Base-by-base conservation (phyloP, 1,140 invertebrate genomes). In the Ceratosolen solmsi region DNA sequence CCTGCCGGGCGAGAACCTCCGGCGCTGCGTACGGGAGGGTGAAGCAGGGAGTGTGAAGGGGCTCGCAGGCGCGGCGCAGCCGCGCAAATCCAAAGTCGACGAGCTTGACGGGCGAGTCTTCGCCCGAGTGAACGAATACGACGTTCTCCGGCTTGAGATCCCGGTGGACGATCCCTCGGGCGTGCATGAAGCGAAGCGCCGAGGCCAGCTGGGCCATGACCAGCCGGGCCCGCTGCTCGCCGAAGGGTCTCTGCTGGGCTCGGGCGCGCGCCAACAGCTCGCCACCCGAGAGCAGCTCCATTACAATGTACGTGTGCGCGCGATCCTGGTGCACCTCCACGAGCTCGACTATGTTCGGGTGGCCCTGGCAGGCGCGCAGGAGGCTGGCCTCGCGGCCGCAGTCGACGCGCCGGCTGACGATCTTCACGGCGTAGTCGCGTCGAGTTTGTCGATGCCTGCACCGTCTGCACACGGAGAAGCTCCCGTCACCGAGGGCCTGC, bases 141-240 rank as follows among this genome's bases (percentile, higher is more conserved):
- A 97, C 91, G 90, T 97, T 97, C 93, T 98, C 97, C 5, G 97
- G 97, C 90, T 98, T 98, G 4, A 98, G 93, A 90, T 98, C 97
- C 68, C 97, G 90, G 91, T 98, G 97, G 41, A 97, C 96, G 54
- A 98, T 94, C 15, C 95, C 95, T 78, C 94, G 92, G 27, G 92
- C 92, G 91, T 98, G 97, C 93, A 98, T 96, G 88, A 95, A 97
- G 65, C 94, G 91, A 8, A 98, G 94, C 54, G 96, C 97, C 5
- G 94, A 94, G 0, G 97, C 95, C 41, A 98, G 91, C 87, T 97
- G 96, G 38, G 92, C 89, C 93, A 97, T 94, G 51, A 97, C 93
- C 82, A 91, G 89, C 85, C 93, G 92, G 51, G 96, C 94, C 90
- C 96, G 93, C 79, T 93, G 87, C 88, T 96, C 94, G 13, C 94